Conservation (phyloP, 2,797 vertebrate genomes). For the Myripristis murdjan region DNA sequence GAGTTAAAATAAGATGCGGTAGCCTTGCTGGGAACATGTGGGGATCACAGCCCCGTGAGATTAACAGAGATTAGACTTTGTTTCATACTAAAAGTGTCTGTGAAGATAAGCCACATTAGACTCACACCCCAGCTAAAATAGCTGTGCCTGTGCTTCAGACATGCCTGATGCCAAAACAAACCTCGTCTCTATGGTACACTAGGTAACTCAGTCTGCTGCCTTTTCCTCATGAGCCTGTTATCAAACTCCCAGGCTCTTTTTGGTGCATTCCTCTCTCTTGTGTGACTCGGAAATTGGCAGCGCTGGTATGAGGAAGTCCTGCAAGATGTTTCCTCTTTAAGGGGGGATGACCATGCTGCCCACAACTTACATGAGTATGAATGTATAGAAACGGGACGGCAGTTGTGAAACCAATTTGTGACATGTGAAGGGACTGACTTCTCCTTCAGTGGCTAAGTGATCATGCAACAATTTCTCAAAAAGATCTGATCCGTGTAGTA, state of each 20-base stretch:
- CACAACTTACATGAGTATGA: constrained; percentile 50
- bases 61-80: no score
- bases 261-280: constrained; percentile 43
- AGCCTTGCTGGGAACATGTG: no score
- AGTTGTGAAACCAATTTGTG: constrained; percentile 49
- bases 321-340: constrained; percentile 80
- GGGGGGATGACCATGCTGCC: constrained; percentile 28
- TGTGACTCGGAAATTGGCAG: constrained; percentile 48
- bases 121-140: not conserved
- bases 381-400: constrained; percentile 36
- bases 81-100: no score
- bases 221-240: constrained; percentile 27
- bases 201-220: constrained; percentile 16
- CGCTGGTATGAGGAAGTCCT: constrained; percentile 73
- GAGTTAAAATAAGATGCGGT: no score
- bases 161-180: not conserved
- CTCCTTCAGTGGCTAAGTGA: constrained; percentile 21
- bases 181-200: not conserved
- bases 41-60: no score
- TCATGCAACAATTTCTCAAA: constrained; percentile 29
- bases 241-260: constrained; percentile 27
- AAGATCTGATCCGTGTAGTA: constrained; percentile 2
- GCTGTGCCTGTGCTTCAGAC: not conserved
- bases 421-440: constrained; percentile 42
- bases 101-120: not conserved